Conservation (phyloP, 1,140 invertebrate species). For the Mizuhopecten yessoensis region DNA sequence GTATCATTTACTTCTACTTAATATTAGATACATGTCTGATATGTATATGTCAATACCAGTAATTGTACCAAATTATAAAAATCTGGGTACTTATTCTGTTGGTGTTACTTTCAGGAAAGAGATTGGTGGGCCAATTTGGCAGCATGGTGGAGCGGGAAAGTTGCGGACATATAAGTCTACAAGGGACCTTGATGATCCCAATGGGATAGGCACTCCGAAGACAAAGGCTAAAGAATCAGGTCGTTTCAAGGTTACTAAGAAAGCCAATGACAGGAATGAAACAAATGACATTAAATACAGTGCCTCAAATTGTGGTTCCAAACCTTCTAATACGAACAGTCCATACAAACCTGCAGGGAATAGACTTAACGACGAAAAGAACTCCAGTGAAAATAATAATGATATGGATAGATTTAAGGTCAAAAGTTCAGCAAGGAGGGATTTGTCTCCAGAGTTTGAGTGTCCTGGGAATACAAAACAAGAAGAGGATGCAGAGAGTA, state of each 20-base stretch:
- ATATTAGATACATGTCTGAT: no score
- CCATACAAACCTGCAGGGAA: neutral
- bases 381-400: neutral
- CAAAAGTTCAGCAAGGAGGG: neutral
- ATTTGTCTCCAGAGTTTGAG: neutral
- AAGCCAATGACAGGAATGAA: neutral
- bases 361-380: neutral
- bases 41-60: no score
- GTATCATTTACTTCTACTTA: no score
- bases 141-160: slow-evolving; percentile 75
- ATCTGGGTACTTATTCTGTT: no score
- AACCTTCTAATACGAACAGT: neutral
- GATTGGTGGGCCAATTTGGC: slow-evolving; percentile 75
- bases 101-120: slow-evolving; percentile 71
- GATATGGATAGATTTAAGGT: neutral
- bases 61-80: no score
- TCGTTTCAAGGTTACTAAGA: neutral
- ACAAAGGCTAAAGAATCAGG: neutral
- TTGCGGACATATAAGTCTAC: slow-evolving; percentile 69
- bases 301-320: neutral
- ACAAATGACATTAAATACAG: neutral
- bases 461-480: neutral
- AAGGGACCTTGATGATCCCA: slow-evolving; percentile 85
- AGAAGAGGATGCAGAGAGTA: neutral
- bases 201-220: slow-evolving; percentile 35